phyloP scores from a whole-genome alignment of 2,113 vertebrate genomes.

The Budorcas taxicolor region DNA sequence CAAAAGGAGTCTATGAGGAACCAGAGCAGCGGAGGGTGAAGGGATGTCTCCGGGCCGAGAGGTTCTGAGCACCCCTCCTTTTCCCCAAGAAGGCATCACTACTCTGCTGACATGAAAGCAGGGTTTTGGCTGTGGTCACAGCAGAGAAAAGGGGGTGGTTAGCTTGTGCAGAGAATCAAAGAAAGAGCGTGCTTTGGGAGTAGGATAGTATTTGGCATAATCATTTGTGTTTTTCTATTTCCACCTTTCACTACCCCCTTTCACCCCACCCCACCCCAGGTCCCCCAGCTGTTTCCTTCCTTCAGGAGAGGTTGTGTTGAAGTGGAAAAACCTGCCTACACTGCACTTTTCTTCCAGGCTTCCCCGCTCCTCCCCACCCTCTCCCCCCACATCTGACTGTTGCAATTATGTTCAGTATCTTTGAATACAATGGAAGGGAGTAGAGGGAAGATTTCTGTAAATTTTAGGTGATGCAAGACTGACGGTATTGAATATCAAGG shows the following conservation, averaged over 20 bases:
- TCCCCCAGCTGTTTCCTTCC: not conserved
- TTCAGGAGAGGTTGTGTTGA: not conserved
- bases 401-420: not conserved
- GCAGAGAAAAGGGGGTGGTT: not conserved
- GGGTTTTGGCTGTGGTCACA: not conserved
- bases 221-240: not conserved
- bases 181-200: not conserved
- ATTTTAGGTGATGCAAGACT: not conserved
- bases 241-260: not conserved
- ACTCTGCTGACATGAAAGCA: not conserved
- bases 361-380: not conserved
- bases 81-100: not conserved
- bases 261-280: not conserved
- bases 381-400: not conserved
- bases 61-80: not conserved
- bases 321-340: not conserved
- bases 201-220: not conserved
- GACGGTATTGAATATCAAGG: not conserved
- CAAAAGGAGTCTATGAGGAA: not conserved
- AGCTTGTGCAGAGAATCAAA: not conserved
- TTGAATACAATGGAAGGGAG: not conserved
- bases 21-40: not conserved
- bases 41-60: not conserved
- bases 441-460: not conserved
- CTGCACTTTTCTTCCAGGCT: not conserved